phyloP scores from a whole-genome alignment of 92 coral and sea anemone species.

The Desmophyllum pertusum region DNA sequence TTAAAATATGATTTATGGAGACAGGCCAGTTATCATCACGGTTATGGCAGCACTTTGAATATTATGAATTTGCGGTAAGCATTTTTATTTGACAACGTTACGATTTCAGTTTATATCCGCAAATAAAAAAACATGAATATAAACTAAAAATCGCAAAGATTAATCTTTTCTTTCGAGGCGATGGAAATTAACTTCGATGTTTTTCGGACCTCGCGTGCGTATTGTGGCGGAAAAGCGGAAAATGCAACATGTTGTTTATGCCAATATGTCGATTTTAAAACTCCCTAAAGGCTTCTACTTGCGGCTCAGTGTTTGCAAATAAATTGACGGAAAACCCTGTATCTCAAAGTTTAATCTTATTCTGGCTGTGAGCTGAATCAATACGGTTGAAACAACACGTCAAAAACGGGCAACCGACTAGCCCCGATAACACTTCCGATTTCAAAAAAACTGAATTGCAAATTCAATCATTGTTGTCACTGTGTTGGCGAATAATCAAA shows the following conservation, averaged over 20 bases:
- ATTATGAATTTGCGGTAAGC: constrained; percentile 20
- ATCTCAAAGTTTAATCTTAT: constrained; percentile 21
- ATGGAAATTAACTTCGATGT: background rate
- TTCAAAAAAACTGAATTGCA: background rate
- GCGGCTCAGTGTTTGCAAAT: background rate
- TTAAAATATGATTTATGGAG: constrained; percentile 8
- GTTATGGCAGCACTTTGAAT: background rate
- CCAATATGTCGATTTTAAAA: background rate
- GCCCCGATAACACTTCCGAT: background rate
- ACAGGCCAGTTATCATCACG: too few species aligned
- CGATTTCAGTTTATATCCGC: background rate
- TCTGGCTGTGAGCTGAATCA: constrained; percentile 11
- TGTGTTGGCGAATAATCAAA: constrained; percentile 5
- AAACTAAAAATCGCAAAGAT: background rate
- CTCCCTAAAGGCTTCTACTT: background rate
- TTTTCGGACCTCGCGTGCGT: background rate
- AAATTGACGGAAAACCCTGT: constrained; percentile 14
- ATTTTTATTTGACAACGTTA: constrained; percentile 2
- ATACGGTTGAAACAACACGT: background rate
- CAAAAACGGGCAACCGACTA: background rate
- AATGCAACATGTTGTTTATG: background rate
- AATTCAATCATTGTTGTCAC: background rate
- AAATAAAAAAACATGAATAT: background rate
- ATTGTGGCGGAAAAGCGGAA: background rate
- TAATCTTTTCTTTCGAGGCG: background rate